A percentile compares a stretch with the other conserved stretches of the same genome.
Conservation (phyloP, 2,113 vertebrate genomes). For the Hypocryptadius cinnamomeus region DNA sequence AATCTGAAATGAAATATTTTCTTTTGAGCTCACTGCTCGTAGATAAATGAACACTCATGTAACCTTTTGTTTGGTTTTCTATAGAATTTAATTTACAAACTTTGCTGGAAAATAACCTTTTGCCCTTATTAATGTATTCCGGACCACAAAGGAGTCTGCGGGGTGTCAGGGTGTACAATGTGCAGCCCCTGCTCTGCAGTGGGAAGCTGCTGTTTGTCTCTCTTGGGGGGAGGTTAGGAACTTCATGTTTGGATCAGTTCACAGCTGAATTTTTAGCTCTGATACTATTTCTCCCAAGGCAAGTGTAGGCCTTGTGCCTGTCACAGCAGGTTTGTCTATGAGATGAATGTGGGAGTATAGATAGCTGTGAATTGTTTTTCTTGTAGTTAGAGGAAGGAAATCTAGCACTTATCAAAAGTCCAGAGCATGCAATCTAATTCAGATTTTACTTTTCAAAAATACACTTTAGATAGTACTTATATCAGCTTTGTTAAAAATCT, state of each 20-base stretch:
- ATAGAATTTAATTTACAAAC: constrained; percentile 33
- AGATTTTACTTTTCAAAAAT: neutral
- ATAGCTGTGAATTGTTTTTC: neutral
- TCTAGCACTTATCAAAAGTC: neutral
- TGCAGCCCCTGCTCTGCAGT: neutral
- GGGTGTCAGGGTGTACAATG: neutral
- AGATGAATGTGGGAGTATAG: neutral
- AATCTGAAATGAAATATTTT: constrained; percentile 11
- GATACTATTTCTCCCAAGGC: neutral
- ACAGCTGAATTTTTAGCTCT: neutral
- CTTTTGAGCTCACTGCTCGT: neutral
- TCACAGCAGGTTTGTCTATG: neutral
- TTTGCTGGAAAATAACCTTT: constrained; percentile 37
- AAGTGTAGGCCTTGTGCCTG: neutral
- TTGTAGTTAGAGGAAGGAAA: neutral
- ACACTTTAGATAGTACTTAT: neutral
- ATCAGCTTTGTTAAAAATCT: neutral
- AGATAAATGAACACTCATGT: neutral
- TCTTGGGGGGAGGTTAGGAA: neutral
- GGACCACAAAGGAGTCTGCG: neutral
- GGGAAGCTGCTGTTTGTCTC: neutral
- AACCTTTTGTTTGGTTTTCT: constrained; percentile 43
- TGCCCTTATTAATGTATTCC: constrained; percentile 27
- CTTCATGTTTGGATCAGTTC: neutral
- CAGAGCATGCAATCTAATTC: neutral